Evolutionary conservation across 2,888 invertebrate genomes (phyloP).

Genomic region (Elegia similella): DNA sequence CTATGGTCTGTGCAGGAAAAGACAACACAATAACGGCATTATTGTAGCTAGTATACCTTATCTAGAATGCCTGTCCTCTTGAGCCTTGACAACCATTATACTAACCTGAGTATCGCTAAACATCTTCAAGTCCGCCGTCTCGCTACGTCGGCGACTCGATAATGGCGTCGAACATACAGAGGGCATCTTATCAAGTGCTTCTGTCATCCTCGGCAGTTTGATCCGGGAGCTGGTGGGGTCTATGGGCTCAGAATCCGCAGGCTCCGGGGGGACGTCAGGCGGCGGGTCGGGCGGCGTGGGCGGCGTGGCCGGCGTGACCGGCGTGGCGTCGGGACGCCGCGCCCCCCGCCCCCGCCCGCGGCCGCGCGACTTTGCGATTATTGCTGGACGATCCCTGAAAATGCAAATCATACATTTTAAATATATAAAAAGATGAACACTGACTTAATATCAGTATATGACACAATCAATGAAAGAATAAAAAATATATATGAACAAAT

Average conservation of each 20-base stretch:
- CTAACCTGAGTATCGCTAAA: constrained; percentile 39
- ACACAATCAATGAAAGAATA: too few species aligned
- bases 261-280: constrained; percentile 8
- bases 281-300: constrained; percentile 25
- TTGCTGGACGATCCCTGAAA: constrained; percentile 66
- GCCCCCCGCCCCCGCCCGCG: constrained; percentile 66
- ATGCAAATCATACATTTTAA: not conserved
- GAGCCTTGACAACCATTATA: too few species aligned
- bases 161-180: constrained; percentile 58
- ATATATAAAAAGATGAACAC: too few species aligned
- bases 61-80: too few species aligned
- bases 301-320: constrained; percentile 23
- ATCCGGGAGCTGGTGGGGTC: constrained; percentile 73
- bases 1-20: too few species aligned
- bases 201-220: constrained; percentile 73
- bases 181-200: constrained; percentile 68
- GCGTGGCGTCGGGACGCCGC: constrained; percentile 19
- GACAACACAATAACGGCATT: too few species aligned
- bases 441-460: too few species aligned
- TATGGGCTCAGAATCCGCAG: constrained; percentile 39
- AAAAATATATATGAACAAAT: too few species aligned
- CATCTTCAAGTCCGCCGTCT: constrained; percentile 40
- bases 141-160: constrained; percentile 53
- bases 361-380: constrained; percentile 59
- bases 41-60: too few species aligned